These are phyloP conservation scores for Rhinogobio ventralis DNA, from an alignment of 2,797 vertebrate genomes.

Conservation along the genomic window DNA sequence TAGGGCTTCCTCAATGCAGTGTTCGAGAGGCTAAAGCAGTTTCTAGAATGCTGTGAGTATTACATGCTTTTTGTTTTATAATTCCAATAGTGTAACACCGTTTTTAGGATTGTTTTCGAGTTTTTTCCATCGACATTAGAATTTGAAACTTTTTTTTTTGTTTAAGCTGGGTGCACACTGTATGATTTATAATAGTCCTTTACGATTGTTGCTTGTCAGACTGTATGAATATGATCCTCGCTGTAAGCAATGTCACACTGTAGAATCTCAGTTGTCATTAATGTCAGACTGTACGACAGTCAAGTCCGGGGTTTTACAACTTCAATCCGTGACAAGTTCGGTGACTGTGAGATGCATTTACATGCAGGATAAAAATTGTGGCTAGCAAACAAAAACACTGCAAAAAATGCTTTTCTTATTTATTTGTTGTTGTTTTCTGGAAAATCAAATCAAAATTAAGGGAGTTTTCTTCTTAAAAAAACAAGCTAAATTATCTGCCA, in stretches of 20 bases:
- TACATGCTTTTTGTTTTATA: slow-evolving; percentile 44
- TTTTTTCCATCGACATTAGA: background rate
- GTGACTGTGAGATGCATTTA: background rate
- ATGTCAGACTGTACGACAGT: background rate
- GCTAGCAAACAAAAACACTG: background rate
- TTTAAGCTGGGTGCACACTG: background rate
- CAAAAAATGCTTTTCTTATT: too few relatives aligned
- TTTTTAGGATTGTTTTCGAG: background rate
- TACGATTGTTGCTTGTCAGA: background rate
- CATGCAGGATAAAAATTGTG: background rate
- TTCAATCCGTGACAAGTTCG: background rate
- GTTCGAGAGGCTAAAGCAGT: slow-evolving; percentile 94
- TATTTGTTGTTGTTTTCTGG: too few relatives aligned
- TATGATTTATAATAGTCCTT: background rate
- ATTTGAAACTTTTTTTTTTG: background rate
- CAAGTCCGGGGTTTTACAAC: background rate
- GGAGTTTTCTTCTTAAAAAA: too few relatives aligned
- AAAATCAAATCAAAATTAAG: too few relatives aligned
- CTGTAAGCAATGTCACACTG: background rate
- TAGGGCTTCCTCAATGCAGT: slow-evolving; percentile 92
- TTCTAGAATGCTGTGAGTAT: slow-evolving; percentile 96
- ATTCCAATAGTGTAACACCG: too few relatives aligned
- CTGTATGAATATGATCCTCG: background rate
- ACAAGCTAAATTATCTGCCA: too few relatives aligned
- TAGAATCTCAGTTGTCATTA: background rate